Evolutionary conservation across 2,888 invertebrate species (phyloP), one percentile per base, ranked within the genome.

Genomic region (Xanthostigma xanthostigma): DNA sequence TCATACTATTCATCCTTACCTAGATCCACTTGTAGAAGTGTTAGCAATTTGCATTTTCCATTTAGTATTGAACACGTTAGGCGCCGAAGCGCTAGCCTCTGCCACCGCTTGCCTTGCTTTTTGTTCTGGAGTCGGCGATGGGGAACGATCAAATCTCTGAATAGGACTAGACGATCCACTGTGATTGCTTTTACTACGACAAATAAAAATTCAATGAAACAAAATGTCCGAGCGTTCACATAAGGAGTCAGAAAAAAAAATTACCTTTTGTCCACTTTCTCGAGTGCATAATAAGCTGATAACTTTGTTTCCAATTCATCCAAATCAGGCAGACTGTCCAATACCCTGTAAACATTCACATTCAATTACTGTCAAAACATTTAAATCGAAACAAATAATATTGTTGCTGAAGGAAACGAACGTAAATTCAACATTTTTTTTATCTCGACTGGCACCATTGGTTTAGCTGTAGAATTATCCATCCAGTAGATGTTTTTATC

Each of bases 281-380:
- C 84, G 51, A 85, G 76, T 67, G 82, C 81, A 66, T 85, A 85
- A 69, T 84, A 85, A 42, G 84, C 84, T 66, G 73, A 81, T 58
- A 86, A 70, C 62, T 84, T 85, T 1, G 81, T 81, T 66, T 85
- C 81, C 59, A 86, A 66, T 62, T 85, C 84, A 59, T 83, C 81
- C 51, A 85, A 69, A 59, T 84, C 84, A 44, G 84, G 81, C 64
- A 85, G 72, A 57, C 76, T 79, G 55, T 79, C 79, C 58, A 80
- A 66, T 58, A 78, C 72, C 60, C 79, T 77, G 59, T 49, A 62
- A 54, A 49, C 46, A 41, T 42, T 17, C n/a, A 12, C 27, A 42
- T 14, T 42, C 13, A 14, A 3, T 39, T 39, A 39, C 11, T 14
- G 9, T 14, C 9, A n/a, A 39, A 9, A 14, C 12, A 39, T 11